Evolutionary conservation across 92 coral and sea anemone species (phyloP), one percentile per base, ranked within the genome.

Genomic region (Porites cylindrica): DNA sequence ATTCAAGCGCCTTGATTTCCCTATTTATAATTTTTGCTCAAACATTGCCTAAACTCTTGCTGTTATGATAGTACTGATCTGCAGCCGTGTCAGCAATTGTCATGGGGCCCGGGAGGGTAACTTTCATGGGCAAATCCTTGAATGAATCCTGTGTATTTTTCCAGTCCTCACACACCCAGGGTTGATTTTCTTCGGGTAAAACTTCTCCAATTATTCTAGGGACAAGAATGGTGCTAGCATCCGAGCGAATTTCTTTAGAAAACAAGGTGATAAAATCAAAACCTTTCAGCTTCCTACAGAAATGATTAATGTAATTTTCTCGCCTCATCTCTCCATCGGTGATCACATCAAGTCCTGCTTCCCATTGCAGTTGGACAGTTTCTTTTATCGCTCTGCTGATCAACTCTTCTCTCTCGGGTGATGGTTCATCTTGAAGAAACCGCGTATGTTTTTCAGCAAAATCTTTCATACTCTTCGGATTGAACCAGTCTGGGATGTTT

Each of bases 101-200:
- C 91, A 96, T 74, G 0, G 98, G 96, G n/a, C 98, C 98, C 26
- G 98, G 98, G 1, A 96, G 70, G n/a, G 98, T 96, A 13, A 94
- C 82, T 77, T 96, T 96, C 72, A 96, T 93, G 11, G 93, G 94
- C 14, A 62, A 54, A 24, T 51, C 56, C 43, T 79, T 63, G 13
- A 93, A 69, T 65, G 89, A 18, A 56, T 71, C 84, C 69, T 96
- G 98, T 1, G 98, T 64, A 72, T 26, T 79, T 82, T 83, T 77
- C 99, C 99, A 96, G 58, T 96, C 99, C 14, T 24, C 63, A 76
- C 88, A 67, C 1, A 96, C 74, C 95, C 95, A 96, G 11, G 94
- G 87, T 14, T 91, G 89, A n/a, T 71, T 78, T 13, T 79, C 87
- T 43, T 16, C 86, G 20, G 90, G 79, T 14, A 84, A 71, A 18